These are phyloP conservation scores for Fulmarus glacialis DNA, from an alignment of 2,113 vertebrate species.

Conservation along the genomic window DNA sequence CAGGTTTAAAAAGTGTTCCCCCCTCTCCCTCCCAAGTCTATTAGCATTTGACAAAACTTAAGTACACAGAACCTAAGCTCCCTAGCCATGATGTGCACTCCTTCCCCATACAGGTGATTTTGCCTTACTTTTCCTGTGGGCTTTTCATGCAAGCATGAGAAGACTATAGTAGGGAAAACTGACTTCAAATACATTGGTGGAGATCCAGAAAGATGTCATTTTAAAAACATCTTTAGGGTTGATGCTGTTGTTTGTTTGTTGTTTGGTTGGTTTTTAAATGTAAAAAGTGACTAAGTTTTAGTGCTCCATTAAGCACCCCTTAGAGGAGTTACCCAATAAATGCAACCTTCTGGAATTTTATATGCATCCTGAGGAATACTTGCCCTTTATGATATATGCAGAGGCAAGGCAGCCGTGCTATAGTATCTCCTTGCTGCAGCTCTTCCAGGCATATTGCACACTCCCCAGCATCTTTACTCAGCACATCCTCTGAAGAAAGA, in stretches of 20 bases:
- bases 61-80: neutral
- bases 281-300: neutral
- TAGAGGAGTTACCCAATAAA: neutral
- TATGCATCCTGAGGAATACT: neutral
- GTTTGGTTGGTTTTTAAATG: neutral
- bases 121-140: neutral
- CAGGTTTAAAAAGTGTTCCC: neutral
- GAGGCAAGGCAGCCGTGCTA: conserved; percentile 94
- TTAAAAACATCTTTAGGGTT: neutral
- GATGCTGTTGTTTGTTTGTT: neutral
- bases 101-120: neutral
- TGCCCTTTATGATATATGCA: conserved; percentile 98
- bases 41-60: neutral
- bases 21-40: neutral
- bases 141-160: neutral
- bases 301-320: neutral
- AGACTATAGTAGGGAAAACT: neutral
- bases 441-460: conserved; percentile 98
- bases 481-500: conserved; percentile 88
- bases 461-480: conserved; percentile 92
- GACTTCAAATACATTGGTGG: neutral
- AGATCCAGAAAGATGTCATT: neutral
- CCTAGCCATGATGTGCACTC: neutral
- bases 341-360: neutral
- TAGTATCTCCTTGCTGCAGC: conserved; percentile 92